Conservation (phyloP, 2,113 vertebrate genomes). For the Dascyllus trimaculatus region DNA sequence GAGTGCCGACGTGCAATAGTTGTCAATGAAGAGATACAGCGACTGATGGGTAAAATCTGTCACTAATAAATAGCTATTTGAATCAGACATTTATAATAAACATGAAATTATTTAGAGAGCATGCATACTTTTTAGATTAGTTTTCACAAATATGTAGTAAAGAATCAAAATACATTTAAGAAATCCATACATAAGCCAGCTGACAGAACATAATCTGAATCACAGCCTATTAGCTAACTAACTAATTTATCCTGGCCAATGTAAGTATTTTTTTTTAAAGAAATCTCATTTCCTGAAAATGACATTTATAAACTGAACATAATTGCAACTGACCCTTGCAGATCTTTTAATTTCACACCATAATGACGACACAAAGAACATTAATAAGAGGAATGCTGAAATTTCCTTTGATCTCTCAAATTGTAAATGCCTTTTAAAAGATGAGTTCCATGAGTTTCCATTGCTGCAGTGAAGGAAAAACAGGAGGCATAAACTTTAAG, state of each 20-base stretch:
- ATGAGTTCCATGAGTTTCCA: constrained; percentile 33
- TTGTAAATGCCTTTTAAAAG: constrained; percentile 50
- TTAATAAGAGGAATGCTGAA: constrained; percentile 63
- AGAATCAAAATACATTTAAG: not conserved
- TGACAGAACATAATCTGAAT: constrained; percentile 46
- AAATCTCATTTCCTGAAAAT: constrained; percentile 71
- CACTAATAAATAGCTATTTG: not conserved
- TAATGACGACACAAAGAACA: constrained; percentile 69
- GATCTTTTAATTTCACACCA: constrained; percentile 80
- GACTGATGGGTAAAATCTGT: not conserved
- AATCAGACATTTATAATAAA: not conserved
- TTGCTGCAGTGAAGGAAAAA: constrained; percentile 32
- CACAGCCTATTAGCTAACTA: constrained; percentile 47
- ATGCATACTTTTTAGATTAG: not conserved
- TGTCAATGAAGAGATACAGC: not conserved
- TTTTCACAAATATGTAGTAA: not conserved
- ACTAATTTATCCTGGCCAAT: constrained; percentile 62
- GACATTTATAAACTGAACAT: constrained; percentile 70
- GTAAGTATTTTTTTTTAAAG: constrained; percentile 53
- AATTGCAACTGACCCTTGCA: constrained; percentile 75
- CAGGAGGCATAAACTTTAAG: constrained; percentile 46
- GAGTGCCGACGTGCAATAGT: no score
- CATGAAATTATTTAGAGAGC: not conserved
- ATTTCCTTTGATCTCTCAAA: constrained; percentile 72
- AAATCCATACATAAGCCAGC: constrained; percentile 11